Evolutionary conservation across 2,797 vertebrate genomes (phyloP), one percentile per base, ranked within the genome.

Genomic region (Phrynocephalus vlangalii): DNA sequence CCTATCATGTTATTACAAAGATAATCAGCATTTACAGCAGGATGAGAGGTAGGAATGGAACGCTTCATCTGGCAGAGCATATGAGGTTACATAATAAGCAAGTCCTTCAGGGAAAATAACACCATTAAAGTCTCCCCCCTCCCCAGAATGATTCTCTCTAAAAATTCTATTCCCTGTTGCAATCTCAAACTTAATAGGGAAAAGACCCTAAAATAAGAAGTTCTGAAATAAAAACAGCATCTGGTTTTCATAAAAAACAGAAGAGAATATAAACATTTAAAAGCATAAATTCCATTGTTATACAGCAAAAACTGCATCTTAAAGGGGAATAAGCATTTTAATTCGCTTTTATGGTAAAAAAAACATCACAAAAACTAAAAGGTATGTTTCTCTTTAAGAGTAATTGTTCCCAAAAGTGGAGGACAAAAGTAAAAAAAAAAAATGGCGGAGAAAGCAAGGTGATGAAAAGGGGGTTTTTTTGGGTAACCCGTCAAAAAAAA

Each of bases 121-220:
- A 90, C 22, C 48, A 63, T 63, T 20, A 63, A 73, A 71, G 30
- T 77, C 79, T 85, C 87, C 85, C 86, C 88, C 85, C 13, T 3
- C 13, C 10, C 52, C 7, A 83, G 82, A 85, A 86, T 56, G 92
- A 66, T 71, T 83, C 26, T 77, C 79, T 77, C 79, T 67, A 9
- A 83, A 71, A 26, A 0, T 1, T 66, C 8, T 68, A 5, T 0
- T 33, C 50, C 89, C 66, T 0, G 1, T 72, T 84, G 80, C 70
- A 89, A 85, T 1, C 82, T 80, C 52, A 0, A 83, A 33, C 30
- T 82, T 70, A 86, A 83, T 33, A 86, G 79, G 50, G n/a, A 87
- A 89, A 87, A 56, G 72, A 50, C 20, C 70, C 20, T 11, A 28
- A n/a, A 48, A 85, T 56, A 88, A 48, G 18, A 10, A 5, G 44